Conservation (phyloP, 1,140 invertebrate species). For the Sitophilus oryzae region DNA sequence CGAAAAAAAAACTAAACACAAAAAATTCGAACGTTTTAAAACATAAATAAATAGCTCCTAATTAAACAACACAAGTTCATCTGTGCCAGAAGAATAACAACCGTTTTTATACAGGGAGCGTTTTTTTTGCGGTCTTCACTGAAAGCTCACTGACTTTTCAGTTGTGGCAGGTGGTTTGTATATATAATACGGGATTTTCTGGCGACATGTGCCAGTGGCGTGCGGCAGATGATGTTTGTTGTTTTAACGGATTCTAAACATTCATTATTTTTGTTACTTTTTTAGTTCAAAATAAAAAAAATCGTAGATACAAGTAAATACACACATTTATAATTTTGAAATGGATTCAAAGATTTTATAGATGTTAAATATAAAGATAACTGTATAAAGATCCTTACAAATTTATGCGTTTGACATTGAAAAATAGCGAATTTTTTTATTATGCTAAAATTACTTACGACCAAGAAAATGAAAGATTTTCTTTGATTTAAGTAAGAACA, state of each 20-base stretch:
- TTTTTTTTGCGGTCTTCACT: conserved; percentile 1
- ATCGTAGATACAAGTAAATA: too few species aligned
- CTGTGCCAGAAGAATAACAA: background rate
- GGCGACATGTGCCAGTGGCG: conserved; percentile 8
- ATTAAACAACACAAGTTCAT: conserved; percentile 1
- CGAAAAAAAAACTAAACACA: too few species aligned
- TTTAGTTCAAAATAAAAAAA: too few species aligned
- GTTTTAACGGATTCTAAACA: background rate
- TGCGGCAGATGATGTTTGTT: background rate
- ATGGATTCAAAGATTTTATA: too few species aligned
- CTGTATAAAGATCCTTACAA: too few species aligned
- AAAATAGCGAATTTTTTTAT: too few species aligned
- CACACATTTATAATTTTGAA: too few species aligned
- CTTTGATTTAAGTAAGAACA: too few species aligned
- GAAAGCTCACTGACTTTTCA: conserved; percentile 14
- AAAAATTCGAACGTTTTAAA: conserved; percentile 8
- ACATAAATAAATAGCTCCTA: conserved; percentile 11
- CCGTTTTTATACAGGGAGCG: background rate
- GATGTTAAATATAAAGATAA: too few species aligned
- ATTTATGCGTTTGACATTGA: too few species aligned
- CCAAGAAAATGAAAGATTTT: too few species aligned
- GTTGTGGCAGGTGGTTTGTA: conserved; percentile 15
- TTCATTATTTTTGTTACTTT: background rate
- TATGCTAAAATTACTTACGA: too few species aligned
- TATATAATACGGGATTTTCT: background rate